phyloP scores from a whole-genome alignment of 2,113 vertebrate genomes.

The Prunella fulvescens region DNA sequence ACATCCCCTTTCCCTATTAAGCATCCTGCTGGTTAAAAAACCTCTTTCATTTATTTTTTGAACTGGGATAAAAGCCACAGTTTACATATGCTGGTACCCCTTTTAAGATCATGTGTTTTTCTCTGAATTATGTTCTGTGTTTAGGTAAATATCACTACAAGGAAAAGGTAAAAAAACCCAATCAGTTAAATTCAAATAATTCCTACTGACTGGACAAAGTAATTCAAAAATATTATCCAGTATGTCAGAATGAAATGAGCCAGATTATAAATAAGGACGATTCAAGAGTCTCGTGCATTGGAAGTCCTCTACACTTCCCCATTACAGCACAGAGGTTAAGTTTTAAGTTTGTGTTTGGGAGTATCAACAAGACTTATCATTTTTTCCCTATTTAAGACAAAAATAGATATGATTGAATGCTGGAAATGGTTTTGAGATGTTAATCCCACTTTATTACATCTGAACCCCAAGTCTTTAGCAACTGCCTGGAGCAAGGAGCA shows the following conservation, averaged over 20 bases:
- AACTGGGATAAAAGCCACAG: neutral
- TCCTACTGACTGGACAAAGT: neutral
- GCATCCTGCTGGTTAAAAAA: neutral
- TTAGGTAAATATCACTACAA: neutral
- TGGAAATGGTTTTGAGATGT: neutral
- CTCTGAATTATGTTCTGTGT: neutral
- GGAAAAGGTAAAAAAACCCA: neutral
- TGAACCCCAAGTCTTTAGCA: neutral
- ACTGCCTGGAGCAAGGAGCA: neutral
- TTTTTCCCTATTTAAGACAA: neutral
- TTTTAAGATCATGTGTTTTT: neutral
- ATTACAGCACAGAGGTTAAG: neutral
- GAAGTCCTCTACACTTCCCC: neutral
- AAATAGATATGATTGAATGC: neutral
- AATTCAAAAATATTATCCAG: neutral
- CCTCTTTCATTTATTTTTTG: neutral
- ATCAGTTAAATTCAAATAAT: neutral
- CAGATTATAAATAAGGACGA: neutral
- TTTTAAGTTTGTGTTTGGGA: neutral
- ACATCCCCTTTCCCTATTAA: neutral
- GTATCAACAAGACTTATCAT: neutral
- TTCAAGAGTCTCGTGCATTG: neutral
- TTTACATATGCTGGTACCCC: neutral
- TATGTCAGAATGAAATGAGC: neutral
- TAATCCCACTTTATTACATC: neutral